A percentile compares a stretch with the other conserved stretches of the same genome.
phyloP scores from a whole-genome alignment of 1,140 invertebrate genomes.

The Carposina sasakii region DNA sequence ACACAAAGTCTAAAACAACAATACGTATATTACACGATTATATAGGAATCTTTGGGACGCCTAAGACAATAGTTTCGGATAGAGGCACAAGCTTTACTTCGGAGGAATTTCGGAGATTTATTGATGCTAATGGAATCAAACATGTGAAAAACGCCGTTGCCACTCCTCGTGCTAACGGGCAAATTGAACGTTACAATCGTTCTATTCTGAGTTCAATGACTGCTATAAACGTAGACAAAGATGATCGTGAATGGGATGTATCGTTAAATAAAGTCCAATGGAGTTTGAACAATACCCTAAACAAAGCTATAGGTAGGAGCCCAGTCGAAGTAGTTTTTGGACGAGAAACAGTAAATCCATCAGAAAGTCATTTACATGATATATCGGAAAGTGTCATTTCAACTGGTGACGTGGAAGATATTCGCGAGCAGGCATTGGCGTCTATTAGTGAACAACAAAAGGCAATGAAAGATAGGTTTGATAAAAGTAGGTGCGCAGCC shows the following conservation, averaged over 20 bases:
- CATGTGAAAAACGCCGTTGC: conserved; percentile 10
- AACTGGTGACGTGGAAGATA: not conserved
- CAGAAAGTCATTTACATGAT: not conserved
- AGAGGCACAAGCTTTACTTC: conserved; percentile 11
- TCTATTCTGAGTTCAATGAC: conserved; percentile 7
- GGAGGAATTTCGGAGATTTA: conserved; percentile 1
- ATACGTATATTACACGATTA: not conserved
- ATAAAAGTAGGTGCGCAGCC: too few relatives aligned
- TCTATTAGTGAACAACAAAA: not conserved
- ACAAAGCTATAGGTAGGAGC: not conserved
- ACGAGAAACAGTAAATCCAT: not conserved
- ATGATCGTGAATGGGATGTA: conserved; percentile 10
- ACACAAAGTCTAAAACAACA: conserved; percentile 23
- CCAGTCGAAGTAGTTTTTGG: not conserved
- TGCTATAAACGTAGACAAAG: not conserved
- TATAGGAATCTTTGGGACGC: conserved; percentile 24
- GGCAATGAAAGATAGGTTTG: too few relatives aligned
- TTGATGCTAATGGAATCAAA: not conserved
- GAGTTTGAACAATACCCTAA: conserved; percentile 5
- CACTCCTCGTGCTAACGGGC: conserved; percentile 10
- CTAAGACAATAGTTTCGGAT: conserved; percentile 1
- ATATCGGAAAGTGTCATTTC: too few relatives aligned
- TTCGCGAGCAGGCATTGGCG: not conserved
- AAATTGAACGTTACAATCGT: conserved; percentile 15
- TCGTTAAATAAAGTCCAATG: conserved; percentile 5